Conservation (phyloP, 2,888 invertebrate genomes). For the Maniola hyperantus region DNA sequence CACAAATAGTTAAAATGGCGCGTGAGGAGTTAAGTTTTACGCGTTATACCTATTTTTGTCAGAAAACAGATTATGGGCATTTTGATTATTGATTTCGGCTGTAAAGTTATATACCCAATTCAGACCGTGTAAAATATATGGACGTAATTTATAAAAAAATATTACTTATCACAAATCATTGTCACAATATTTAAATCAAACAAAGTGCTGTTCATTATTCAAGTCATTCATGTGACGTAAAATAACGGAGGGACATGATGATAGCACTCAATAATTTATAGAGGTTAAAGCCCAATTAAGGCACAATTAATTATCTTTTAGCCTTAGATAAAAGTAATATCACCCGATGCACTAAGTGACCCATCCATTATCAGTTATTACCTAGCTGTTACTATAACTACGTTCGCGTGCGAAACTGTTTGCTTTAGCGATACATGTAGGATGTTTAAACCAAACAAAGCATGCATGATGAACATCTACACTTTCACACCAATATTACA, state of each 20-base stretch:
- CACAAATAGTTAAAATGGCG: too few relatives aligned
- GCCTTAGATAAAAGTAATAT: conserved; percentile 10
- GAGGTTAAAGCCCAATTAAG: conserved; percentile 7
- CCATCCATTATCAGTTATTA: conserved; percentile 18
- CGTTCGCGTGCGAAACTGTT: conserved; percentile 7
- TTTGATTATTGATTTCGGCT: too few relatives aligned
- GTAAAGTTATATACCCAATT: too few relatives aligned
- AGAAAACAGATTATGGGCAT: too few relatives aligned
- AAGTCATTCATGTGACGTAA: neutral
- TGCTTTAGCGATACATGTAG: conserved; percentile 1
- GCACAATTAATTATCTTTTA: conserved; percentile 5
- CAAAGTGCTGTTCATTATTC: neutral
- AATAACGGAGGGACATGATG: neutral
- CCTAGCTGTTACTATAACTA: conserved; percentile 6
- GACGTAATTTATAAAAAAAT: too few relatives aligned
- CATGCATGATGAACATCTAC: neutral
- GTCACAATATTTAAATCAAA: too few relatives aligned
- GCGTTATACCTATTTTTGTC: too few relatives aligned
- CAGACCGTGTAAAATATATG: too few relatives aligned
- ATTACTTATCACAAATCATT: neutral
- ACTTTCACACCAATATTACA: too few relatives aligned
- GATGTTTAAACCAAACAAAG: neutral
- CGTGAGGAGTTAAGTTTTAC: too few relatives aligned
- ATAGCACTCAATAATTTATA: neutral
- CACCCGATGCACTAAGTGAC: conserved; percentile 12